Evolutionary conservation across 2,113 vertebrate genomes (phyloP).

Genomic region (Xenus cinereus): DNA sequence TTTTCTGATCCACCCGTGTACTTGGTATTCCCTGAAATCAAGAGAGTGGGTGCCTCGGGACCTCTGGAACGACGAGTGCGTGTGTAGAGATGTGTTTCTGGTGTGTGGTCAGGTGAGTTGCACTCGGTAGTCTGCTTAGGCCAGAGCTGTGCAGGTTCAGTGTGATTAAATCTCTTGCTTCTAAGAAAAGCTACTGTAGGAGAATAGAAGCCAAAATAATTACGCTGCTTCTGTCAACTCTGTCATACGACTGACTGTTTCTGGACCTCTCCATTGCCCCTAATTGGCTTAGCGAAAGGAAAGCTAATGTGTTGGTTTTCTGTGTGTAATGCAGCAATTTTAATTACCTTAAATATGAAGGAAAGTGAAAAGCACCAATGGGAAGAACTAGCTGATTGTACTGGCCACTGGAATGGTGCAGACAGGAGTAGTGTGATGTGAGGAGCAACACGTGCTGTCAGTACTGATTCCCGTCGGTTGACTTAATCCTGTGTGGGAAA

Average conservation of each 20-base stretch:
- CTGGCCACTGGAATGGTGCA: background rate
- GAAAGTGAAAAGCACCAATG: background rate
- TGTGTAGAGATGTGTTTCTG: background rate
- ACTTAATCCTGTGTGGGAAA: background rate
- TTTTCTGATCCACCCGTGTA: background rate
- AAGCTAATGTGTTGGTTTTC: background rate
- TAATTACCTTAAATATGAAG: background rate
- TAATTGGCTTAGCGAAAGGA: background rate
- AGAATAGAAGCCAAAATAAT: background rate
- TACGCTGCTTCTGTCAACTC: background rate
- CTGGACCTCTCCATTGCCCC: background rate
- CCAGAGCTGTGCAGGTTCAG: background rate
- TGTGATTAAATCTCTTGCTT: background rate
- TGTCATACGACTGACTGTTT: background rate
- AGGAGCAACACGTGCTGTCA: background rate
- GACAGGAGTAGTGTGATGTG: background rate
- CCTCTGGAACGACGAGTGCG: background rate
- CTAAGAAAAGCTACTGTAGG: background rate
- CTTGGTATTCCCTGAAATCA: background rate
- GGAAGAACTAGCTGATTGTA: background rate
- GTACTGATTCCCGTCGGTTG: background rate
- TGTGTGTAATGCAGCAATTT: background rate
- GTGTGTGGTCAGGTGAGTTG: background rate
- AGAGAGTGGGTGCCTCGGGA: background rate
- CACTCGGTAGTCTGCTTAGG: background rate